Conservation (phyloP, 2,888 invertebrate genomes). For the Andrena dorsata region DNA sequence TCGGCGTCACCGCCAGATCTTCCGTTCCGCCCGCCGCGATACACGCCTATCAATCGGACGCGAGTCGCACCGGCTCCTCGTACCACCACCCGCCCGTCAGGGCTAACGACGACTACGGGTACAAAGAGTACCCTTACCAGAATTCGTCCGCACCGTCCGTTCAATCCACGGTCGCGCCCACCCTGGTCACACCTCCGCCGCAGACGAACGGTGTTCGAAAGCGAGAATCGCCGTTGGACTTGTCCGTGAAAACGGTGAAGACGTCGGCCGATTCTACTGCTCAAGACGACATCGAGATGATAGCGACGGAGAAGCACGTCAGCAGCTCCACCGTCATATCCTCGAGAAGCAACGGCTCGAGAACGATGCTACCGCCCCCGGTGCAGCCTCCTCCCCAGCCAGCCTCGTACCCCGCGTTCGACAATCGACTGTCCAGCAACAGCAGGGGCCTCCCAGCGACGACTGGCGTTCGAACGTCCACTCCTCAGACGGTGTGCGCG, state of each 20-base stretch:
- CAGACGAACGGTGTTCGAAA: conserved; percentile 84
- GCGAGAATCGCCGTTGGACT: conserved; percentile 93
- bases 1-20: conserved; percentile 71
- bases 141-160: conserved; percentile 62
- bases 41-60: conserved; percentile 71
- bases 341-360: conserved; percentile 68
- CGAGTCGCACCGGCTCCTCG: conserved; percentile 61
- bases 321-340: conserved; percentile 71
- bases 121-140: conserved; percentile 76
- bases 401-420: conserved; percentile 55
- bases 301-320: conserved; percentile 71
- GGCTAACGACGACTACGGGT: conserved; percentile 71
- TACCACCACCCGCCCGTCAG: conserved; percentile 60
- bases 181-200: conserved; percentile 66
- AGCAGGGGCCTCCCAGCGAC: conserved; percentile 28
- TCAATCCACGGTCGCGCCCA: conserved; percentile 48
- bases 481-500: conserved; percentile 85
- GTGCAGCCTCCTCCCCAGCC: conserved; percentile 71
- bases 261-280: conserved; percentile 95
- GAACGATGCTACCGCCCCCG: conserved; percentile 75
- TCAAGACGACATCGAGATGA: conserved; percentile 88
- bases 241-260: conserved; percentile 95
- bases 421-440: conserved; percentile 56
- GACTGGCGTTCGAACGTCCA: conserved; percentile 52
- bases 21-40: conserved; percentile 66